Conservation (phyloP, 2,113 vertebrate genomes). For the Oostethus manadensis region DNA sequence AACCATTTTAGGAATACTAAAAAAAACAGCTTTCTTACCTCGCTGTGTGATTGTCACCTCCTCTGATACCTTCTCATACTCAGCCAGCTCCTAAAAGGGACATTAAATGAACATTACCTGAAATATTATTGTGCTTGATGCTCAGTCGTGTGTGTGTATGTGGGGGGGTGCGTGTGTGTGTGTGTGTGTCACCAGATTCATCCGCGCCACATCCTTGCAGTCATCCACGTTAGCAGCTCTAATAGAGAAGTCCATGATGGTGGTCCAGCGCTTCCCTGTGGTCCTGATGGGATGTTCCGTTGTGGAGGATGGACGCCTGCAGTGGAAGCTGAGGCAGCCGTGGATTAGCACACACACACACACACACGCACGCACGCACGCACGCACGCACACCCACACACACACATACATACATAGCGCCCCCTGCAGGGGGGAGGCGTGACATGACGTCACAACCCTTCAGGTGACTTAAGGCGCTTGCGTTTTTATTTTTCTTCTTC, state of each 20-base stretch:
- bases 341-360: background rate
- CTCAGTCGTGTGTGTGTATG: background rate
- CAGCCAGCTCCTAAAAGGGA: constrained; percentile 61
- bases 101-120: background rate
- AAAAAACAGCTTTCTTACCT: constrained; percentile 46
- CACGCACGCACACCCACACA: background rate
- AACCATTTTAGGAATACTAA: no score
- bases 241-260: constrained; percentile 65
- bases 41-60: constrained; percentile 63
- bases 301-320: background rate
- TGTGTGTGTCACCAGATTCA: constrained; percentile 64
- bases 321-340: background rate
- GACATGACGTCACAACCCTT: background rate
- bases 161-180: background rate
- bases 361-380: background rate
- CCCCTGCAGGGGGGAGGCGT: background rate
- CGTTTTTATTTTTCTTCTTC: no score
- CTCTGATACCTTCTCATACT: constrained; percentile 58
- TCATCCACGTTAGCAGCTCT: constrained; percentile 66
- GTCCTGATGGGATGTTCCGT: background rate
- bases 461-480: no score
- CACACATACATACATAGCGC: background rate
- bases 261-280: background rate
- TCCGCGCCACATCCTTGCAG: constrained; percentile 71
- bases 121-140: no score